Base-by-base conservation (phyloP, 2,888 invertebrate genomes). In the Drosophila acutilabella region DNA sequence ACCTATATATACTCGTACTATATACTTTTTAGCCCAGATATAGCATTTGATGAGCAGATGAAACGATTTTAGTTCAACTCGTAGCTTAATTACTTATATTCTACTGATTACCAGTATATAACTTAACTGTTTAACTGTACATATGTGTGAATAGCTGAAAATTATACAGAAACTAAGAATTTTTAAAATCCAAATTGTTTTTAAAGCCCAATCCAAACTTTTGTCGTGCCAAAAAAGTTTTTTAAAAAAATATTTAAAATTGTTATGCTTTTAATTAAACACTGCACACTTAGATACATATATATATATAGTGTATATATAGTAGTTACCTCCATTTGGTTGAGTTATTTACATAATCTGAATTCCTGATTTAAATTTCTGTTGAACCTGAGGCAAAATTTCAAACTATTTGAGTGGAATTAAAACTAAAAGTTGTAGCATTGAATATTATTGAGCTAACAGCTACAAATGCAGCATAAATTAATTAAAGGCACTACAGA, bases 111-210 rank as follows among this genome's bases (percentile, higher is more conserved):
- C 38, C 38, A 48, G 44, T 40, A 56, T 45, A 8, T 45, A 8
- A 51, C 26, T 18, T 26, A 13, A 7, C 30, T 6, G 42, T 33
- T 42, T 54, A 30, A 18, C 20, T 72, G 64, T 58, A 80, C 7
- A 72, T 61, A 77, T 50, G 53, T 71, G 68, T 81, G 59, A 44
- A 51, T 66, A 44, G 40, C 30, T 36, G 47, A n/a, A 48, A 50
- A 44, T 4, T 6, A 47, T 57, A 13, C 40, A 26, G 45, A 47
- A 51, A 64, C 40, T 68, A 64, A 64, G 44, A 62, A 64, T 64
- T 87, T 81, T 81, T 70, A 64, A 84, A 78, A 81, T 81, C 65
- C 59, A 62, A 72, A 68, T 71, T 65, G 52, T 80, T 86, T 86
- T 82, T 80, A 68, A 58, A 64, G 64, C 51, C 61, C 57, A 76